phyloP scores from a whole-genome alignment of 2,113 vertebrate species.

The Pionites leucogaster region DNA sequence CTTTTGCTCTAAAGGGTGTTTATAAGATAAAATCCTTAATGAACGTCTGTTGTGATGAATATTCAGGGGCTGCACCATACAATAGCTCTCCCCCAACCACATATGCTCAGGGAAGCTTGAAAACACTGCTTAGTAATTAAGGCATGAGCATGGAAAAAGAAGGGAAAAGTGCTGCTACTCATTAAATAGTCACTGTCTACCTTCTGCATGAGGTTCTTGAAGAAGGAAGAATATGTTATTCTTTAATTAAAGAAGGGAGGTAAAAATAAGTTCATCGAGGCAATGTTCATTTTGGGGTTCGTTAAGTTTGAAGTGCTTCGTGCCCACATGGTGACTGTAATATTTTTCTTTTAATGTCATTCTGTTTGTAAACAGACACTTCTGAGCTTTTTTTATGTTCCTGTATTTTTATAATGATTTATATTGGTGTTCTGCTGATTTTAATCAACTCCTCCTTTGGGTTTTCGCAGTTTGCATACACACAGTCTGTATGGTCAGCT shows the following conservation, averaged over 20 bases:
- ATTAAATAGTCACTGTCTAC: neutral
- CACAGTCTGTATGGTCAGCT: neutral
- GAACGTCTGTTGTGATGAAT: neutral
- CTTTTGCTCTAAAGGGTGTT: neutral
- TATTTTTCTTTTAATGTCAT: conserved; percentile 9
- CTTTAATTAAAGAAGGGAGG: conserved; percentile 18
- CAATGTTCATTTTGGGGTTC: conserved; percentile 25
- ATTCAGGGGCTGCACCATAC: neutral
- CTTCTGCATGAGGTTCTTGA: neutral
- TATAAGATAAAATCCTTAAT: neutral
- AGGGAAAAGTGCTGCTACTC: neutral
- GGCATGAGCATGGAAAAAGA: neutral
- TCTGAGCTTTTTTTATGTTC: neutral
- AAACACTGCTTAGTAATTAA: neutral
- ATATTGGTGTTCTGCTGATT: neutral
- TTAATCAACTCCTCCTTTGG: conserved; percentile 6
- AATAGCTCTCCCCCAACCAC: neutral
- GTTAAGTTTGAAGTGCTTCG: conserved; percentile 28
- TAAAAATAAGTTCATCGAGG: conserved; percentile 30
- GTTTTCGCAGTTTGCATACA: neutral
- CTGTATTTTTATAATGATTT: conserved; percentile 10
- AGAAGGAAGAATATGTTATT: neutral
- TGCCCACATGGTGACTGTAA: neutral
- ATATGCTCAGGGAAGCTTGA: neutral
- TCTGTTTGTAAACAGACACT: conserved; percentile 7